Conservation (phyloP, 2,113 vertebrate genomes). For the Anhinga anhinga region DNA sequence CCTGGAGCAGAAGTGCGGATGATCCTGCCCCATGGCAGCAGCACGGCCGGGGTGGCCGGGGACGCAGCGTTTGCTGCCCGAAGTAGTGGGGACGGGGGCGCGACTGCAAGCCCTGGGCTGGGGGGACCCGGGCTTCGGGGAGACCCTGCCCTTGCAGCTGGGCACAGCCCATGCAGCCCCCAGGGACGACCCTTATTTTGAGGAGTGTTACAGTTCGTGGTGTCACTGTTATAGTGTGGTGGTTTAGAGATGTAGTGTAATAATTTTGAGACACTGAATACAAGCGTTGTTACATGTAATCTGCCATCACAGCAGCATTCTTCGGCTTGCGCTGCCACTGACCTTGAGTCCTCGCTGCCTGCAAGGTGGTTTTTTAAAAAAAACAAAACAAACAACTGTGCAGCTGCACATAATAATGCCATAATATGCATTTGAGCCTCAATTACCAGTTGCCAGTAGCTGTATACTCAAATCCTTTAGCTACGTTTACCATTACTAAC, state of each 20-base stretch:
- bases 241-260: accelerated
- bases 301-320: not conserved
- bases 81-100: accelerated
- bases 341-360: accelerated
- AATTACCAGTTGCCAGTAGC: not conserved
- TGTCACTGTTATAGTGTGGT: not conserved
- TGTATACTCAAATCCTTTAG: not conserved
- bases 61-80: not conserved
- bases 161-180: not conserved
- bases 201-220: accelerated
- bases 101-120: not conserved
- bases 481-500: not conserved
- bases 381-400: not conserved
- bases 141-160: not conserved
- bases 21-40: accelerated
- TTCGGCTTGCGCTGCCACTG: not conserved
- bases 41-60: accelerated
- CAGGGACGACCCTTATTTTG: not conserved
- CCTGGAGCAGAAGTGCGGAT: not conserved
- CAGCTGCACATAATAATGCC: not conserved
- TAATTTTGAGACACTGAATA: not conserved
- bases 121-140: not conserved
- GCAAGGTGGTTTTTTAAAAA: too few species aligned
- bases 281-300: not conserved
- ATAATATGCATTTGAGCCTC: not conserved